These are phyloP conservation scores for Drosophila murphyi DNA, from an alignment of 1,140 invertebrate species.

Conservation along the genomic window DNA sequence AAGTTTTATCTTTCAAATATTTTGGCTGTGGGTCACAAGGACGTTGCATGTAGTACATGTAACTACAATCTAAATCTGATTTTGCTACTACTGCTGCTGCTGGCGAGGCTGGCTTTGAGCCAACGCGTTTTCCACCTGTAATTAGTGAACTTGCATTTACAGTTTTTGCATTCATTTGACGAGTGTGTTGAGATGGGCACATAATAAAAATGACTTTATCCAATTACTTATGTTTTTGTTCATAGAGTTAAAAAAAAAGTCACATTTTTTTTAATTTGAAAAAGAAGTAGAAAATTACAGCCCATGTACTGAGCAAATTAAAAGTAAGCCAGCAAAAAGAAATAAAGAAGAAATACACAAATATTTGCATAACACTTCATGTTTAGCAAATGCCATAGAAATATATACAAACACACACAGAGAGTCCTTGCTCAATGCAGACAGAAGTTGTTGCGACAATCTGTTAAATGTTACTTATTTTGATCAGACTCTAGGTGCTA, in stretches of 20 bases:
- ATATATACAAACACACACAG: slow-evolving; percentile 27
- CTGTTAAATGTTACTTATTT: slow-evolving; percentile 67
- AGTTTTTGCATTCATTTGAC: slow-evolving; percentile 28
- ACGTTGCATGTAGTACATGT: slow-evolving; percentile 38
- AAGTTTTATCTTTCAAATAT: slow-evolving; percentile 40
- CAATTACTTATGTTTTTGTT: neutral
- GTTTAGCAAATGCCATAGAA: slow-evolving; percentile 70
- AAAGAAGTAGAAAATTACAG: slow-evolving; percentile 41
- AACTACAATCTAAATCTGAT: slow-evolving; percentile 64
- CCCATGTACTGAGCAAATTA: slow-evolving; percentile 35
- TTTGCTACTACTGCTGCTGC: slow-evolving; percentile 14
- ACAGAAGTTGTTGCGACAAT: slow-evolving; percentile 55
- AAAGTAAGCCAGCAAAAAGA: slow-evolving; percentile 61
- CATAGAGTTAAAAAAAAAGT: neutral
- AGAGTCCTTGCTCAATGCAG: slow-evolving; percentile 48
- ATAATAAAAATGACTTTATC: neutral
- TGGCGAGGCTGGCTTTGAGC: slow-evolving; percentile 23
- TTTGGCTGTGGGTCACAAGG: slow-evolving; percentile 63
- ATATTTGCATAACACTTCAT: slow-evolving; percentile 80
- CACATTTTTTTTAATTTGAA: neutral
- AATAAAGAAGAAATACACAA: slow-evolving; percentile 54
- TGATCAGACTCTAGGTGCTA: slow-evolving; percentile 20
- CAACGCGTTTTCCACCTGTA: slow-evolving; percentile 53
- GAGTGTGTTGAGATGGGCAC: neutral
- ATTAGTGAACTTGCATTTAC: slow-evolving; percentile 64